These are phyloP conservation scores for Cyclopterus lumpus DNA, from an alignment of 2,797 vertebrate species.

Conservation along the genomic window DNA sequence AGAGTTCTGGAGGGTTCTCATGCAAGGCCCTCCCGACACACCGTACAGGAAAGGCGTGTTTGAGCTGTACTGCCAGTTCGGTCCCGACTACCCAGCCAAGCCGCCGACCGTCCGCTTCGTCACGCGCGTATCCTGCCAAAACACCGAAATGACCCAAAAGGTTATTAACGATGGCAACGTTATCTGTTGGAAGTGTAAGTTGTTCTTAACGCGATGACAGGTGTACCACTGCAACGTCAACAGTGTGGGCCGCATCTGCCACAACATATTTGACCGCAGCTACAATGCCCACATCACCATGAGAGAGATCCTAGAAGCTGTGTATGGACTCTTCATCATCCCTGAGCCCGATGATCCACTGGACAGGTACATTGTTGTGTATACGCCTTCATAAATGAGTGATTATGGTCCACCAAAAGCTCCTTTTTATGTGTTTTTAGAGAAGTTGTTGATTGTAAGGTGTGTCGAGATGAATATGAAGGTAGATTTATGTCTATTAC, in stretches of 20 bases:
- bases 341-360: constrained; percentile 78
- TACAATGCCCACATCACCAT: constrained; percentile 77
- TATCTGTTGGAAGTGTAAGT: background rate
- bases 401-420: background rate
- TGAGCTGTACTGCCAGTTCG: constrained; percentile 79
- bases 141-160: background rate
- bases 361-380: constrained; percentile 69
- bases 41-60: constrained; percentile 72
- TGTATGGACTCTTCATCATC: constrained; percentile 77
- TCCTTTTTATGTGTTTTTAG: too few relatives aligned
- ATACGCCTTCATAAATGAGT: background rate
- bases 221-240: constrained; percentile 81
- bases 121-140: constrained; percentile 72
- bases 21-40: constrained; percentile 76
- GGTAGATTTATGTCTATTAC: too few relatives aligned
- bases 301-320: constrained; percentile 74
- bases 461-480: too few relatives aligned
- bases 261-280: constrained; percentile 77
- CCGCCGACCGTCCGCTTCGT: constrained; percentile 73
- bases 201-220: constrained; percentile 51
- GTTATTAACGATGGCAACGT: background rate
- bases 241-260: constrained; percentile 78
- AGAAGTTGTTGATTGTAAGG: too few relatives aligned
- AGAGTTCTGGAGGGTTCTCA: constrained; percentile 77
- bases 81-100: constrained; percentile 72